Evolutionary conservation across 2,113 vertebrate species (phyloP).

Genomic region (Pterocles orientalis): DNA sequence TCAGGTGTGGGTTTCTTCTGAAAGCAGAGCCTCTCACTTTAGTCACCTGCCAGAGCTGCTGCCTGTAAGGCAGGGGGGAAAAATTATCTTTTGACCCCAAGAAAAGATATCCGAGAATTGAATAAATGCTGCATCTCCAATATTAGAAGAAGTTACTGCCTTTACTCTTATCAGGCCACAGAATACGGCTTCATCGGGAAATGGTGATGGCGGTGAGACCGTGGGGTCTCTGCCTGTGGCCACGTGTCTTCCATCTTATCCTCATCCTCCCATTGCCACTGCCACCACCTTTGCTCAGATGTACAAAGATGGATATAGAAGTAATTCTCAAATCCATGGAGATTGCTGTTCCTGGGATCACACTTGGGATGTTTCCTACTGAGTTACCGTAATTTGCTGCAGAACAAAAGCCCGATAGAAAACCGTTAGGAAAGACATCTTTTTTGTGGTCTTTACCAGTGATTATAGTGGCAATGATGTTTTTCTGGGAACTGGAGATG

Average conservation of each 20-base stretch:
- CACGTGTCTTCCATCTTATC: rapidly evolving
- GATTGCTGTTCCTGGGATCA: neutral
- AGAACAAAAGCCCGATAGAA: neutral
- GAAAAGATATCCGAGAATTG: neutral
- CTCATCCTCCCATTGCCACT: rapidly evolving
- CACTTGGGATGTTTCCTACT: neutral
- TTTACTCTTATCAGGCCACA: neutral
- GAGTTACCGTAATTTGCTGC: neutral
- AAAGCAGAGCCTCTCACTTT: neutral
- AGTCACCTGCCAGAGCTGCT: neutral
- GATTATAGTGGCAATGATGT: neutral
- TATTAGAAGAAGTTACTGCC: neutral
- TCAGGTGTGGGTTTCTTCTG: neutral
- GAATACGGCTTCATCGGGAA: neutral
- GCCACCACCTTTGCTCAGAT: neutral
- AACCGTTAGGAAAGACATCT: neutral
- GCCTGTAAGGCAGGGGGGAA: neutral
- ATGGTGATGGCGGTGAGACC: neutral
- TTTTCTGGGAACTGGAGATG: neutral
- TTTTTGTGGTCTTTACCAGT: neutral
- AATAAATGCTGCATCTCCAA: neutral
- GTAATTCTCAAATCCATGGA: neutral
- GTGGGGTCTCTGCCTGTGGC: neutral
- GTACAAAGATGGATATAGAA: neutral
- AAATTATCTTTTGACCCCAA: neutral